A percentile compares a stretch with the other conserved stretches of the same genome.
These are phyloP conservation scores for Shargacucullia verbasci DNA, from an alignment of 2,888 invertebrate genomes.

Conservation along the genomic window DNA sequence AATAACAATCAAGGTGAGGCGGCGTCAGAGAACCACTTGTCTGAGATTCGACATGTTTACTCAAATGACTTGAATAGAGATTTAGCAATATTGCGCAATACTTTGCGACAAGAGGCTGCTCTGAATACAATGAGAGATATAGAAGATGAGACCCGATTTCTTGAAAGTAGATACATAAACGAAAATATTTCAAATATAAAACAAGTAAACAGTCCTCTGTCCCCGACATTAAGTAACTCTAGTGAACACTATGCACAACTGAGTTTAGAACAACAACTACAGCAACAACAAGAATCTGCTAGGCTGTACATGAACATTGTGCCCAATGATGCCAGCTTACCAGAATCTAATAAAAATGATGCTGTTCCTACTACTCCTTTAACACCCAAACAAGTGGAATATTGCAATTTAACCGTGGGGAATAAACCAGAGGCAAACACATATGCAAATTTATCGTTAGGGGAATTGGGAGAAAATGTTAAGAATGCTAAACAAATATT, in stretches of 20 bases:
- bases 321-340: constrained; percentile 67
- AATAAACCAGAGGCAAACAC: constrained; percentile 75
- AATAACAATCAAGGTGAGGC: constrained; percentile 82
- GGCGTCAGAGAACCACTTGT: constrained; percentile 54
- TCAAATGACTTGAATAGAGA: constrained; percentile 84
- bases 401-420: constrained; percentile 75
- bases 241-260: constrained; percentile 86
- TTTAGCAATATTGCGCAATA: constrained; percentile 79
- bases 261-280: constrained; percentile 74
- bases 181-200: constrained; percentile 60
- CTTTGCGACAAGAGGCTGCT: constrained; percentile 75
- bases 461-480: constrained; percentile 74
- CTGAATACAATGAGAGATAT: constrained; percentile 79
- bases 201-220: constrained; percentile 66
- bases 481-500: constrained; percentile 69
- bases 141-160: constrained; percentile 80
- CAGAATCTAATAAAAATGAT: constrained; percentile 70
- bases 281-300: constrained; percentile 61
- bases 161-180: constrained; percentile 77
- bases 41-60: constrained; percentile 76
- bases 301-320: constrained; percentile 84
- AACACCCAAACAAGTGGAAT: constrained; percentile 80
- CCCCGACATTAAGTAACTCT: constrained; percentile 81
- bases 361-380: constrained; percentile 74
- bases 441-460: constrained; percentile 81